Evolutionary conservation across 2,797 vertebrate genomes (phyloP).

Genomic region (Phoeniculus purpureus): DNA sequence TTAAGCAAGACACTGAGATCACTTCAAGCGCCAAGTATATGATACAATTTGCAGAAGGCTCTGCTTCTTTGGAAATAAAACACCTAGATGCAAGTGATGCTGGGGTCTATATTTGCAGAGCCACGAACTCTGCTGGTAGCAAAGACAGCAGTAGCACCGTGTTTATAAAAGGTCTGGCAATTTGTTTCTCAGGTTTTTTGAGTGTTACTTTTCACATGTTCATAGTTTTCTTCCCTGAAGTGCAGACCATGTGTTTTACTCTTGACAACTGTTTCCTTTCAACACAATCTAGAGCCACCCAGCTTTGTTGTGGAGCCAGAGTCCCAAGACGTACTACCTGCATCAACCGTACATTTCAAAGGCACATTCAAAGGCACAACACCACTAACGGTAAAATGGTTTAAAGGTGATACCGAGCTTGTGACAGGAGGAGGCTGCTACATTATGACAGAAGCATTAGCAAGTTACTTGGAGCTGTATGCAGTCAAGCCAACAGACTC

Average conservation of each 20-base stretch:
- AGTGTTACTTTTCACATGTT: background rate
- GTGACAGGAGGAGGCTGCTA: slow-evolving; percentile 88
- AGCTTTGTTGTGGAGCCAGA: slow-evolving; percentile 87
- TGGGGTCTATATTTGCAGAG: slow-evolving; percentile 92
- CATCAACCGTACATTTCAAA: slow-evolving; percentile 87
- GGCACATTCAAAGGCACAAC: slow-evolving; percentile 89
- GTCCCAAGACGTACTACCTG: slow-evolving; percentile 89
- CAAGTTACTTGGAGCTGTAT: slow-evolving; percentile 91
- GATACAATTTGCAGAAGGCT: slow-evolving; percentile 88
- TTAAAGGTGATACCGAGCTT: slow-evolving; percentile 90
- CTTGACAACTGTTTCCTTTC: slow-evolving; percentile 67
- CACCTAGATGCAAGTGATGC: slow-evolving; percentile 86
- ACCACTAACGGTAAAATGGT: slow-evolving; percentile 91
- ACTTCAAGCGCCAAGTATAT: slow-evolving; percentile 83
- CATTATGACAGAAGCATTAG: slow-evolving; percentile 91
- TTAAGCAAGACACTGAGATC: slow-evolving; percentile 91
- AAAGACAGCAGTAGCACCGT: slow-evolving; percentile 93
- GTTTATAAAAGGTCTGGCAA: slow-evolving; percentile 91
- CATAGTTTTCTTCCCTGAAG: background rate
- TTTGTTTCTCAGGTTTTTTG: slow-evolving; percentile 11
- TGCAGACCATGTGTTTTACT: slow-evolving; percentile 18
- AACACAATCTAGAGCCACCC: slow-evolving; percentile 88
- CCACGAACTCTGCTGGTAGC: slow-evolving; percentile 92
- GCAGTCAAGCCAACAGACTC: slow-evolving; percentile 90
- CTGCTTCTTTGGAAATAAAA: slow-evolving; percentile 86